These are phyloP conservation scores for Melipona bicolor DNA, from an alignment of 2,888 invertebrate genomes.

Conservation along the genomic window DNA sequence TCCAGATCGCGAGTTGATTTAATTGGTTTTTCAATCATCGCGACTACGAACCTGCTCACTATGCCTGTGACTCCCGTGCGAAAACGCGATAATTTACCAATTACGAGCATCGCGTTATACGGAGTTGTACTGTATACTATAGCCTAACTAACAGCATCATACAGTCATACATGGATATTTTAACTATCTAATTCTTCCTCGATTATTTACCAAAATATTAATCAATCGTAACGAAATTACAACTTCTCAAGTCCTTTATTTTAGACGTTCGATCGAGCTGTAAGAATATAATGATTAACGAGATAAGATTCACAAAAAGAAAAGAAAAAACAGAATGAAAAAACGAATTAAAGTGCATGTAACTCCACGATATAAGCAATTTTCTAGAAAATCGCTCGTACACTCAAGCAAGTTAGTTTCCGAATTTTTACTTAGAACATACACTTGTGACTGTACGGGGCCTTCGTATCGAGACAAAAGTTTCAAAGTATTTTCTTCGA, in stretches of 20 bases:
- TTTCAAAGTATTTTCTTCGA: conserved; percentile 32
- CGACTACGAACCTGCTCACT: too few species aligned
- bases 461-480: conserved; percentile 46
- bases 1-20: too few species aligned
- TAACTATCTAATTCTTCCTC: conserved; percentile 11
- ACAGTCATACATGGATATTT: conserved; percentile 31
- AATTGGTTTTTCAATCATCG: too few species aligned
- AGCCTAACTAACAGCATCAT: conserved; percentile 22
- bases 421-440: conserved; percentile 26
- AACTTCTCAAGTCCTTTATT: background rate
- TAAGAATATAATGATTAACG: background rate
- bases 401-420: conserved; percentile 27
- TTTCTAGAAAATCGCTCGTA: conserved; percentile 24
- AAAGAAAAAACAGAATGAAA: too few species aligned
- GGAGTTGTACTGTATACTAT: conserved; percentile 6
- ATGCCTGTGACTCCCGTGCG: too few species aligned
- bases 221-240: background rate
- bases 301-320: background rate
- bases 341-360: background rate
- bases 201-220: conserved; percentile 2
- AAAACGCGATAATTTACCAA: too few species aligned
- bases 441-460: conserved; percentile 57
- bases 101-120: too few species aligned
- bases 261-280: background rate
- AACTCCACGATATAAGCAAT: background rate